These are phyloP conservation scores for Hyles vespertilio DNA, from an alignment of 1,140 invertebrate species.

Conservation along the genomic window DNA sequence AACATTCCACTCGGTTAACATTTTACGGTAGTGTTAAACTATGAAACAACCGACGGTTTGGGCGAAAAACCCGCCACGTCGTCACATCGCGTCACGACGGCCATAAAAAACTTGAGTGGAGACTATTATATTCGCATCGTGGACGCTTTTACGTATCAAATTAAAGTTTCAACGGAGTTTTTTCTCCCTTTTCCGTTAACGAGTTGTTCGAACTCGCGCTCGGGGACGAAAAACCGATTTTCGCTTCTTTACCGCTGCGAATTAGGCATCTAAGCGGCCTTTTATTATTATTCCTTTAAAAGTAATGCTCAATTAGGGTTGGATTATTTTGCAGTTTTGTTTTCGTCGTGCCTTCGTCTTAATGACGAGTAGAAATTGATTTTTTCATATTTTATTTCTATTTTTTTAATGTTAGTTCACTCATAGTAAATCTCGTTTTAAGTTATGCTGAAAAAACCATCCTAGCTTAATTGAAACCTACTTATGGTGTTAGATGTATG, in stretches of 20 bases:
- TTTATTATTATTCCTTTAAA: neutral
- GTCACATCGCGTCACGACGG: slow-evolving; percentile 7
- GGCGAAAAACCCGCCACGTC: slow-evolving; percentile 10
- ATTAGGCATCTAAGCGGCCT: slow-evolving; percentile 18
- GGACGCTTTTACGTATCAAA: slow-evolving; percentile 22
- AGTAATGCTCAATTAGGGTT: no score
- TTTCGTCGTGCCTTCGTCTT: no score
- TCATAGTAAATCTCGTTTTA: no score
- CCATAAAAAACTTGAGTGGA: slow-evolving; percentile 19
- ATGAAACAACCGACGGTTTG: neutral
- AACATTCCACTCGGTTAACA: neutral
- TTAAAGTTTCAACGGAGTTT: slow-evolving; percentile 25
- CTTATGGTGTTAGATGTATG: no score
- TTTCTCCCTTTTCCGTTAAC: slow-evolving; percentile 15
- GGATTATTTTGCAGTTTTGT: no score
- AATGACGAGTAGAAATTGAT: no score
- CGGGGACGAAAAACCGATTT: slow-evolving; percentile 15
- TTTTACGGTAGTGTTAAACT: slow-evolving; percentile 3
- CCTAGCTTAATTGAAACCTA: no score
- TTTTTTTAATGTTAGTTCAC: no score
- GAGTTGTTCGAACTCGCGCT: slow-evolving; percentile 18
- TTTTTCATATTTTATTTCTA: no score
- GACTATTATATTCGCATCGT: slow-evolving; percentile 24
- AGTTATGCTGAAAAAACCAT: no score
- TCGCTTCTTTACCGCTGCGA: slow-evolving; percentile 12